Conservation (phyloP, 2,888 invertebrate genomes). For the Beris morrisii region DNA sequence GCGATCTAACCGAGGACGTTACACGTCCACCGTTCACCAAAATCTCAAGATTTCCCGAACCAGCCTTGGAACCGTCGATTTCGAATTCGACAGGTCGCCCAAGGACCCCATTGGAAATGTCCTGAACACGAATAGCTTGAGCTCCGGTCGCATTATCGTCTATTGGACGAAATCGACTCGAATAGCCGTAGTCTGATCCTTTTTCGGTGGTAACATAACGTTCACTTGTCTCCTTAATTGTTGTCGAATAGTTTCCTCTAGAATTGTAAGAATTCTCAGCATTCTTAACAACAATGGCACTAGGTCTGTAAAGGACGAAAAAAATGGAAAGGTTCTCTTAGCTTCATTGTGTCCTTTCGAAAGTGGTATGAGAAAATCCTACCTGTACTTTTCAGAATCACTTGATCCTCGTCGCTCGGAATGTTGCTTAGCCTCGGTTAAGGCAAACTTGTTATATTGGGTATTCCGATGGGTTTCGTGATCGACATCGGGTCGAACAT, state of each 20-base stretch:
- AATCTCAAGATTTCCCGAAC: slow-evolving; percentile 94
- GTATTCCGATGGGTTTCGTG: slow-evolving; percentile 66
- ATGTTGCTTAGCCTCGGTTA: slow-evolving; percentile 48
- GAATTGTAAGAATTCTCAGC: slow-evolving; percentile 52
- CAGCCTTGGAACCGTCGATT: slow-evolving; percentile 95
- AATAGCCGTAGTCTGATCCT: slow-evolving; percentile 22
- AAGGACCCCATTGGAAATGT: slow-evolving; percentile 82
- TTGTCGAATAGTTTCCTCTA: slow-evolving; percentile 53
- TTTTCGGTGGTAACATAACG: slow-evolving; percentile 50
- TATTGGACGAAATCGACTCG: slow-evolving; percentile 55
- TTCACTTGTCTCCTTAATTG: slow-evolving; percentile 54
- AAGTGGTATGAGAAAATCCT: background rate
- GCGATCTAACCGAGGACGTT: slow-evolving; percentile 87
- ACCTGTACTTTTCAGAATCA: slow-evolving; percentile 47
- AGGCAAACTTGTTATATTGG: slow-evolving; percentile 61
- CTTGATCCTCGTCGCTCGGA: slow-evolving; percentile 48
- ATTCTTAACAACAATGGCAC: slow-evolving; percentile 54
- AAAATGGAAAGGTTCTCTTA: background rate
- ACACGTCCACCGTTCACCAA: slow-evolving; percentile 94
- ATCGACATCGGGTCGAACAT: slow-evolving; percentile 59
- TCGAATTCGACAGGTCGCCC: slow-evolving; percentile 95
- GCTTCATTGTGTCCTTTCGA: background rate
- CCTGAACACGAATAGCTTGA: slow-evolving; percentile 80
- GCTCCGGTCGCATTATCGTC: slow-evolving; percentile 73
- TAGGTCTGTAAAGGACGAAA: slow-evolving; percentile 46